Percentiles rank a stretch among this genome's conserved stretches.
These are phyloP conservation scores for Koerneria pararmatus DNA, from an alignment of 2,888 invertebrate species.

Conservation along the genomic window DNA sequence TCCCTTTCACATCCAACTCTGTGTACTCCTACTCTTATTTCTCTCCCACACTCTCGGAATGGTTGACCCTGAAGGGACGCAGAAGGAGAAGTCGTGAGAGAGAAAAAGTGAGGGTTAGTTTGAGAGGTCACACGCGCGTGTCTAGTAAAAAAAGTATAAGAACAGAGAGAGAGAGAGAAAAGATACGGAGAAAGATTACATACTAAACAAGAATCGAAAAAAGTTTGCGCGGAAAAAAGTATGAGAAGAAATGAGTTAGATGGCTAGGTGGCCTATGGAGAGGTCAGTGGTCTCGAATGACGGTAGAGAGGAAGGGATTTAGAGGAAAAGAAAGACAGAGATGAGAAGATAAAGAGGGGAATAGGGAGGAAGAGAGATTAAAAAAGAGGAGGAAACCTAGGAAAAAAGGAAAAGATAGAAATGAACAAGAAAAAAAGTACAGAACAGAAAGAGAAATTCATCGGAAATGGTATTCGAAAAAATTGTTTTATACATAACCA, in stretches of 20 bases:
- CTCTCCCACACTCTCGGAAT: no score
- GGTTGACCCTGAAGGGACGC: no score
- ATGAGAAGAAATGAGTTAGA: background rate
- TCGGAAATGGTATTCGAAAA: background rate
- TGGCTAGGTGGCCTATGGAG: background rate
- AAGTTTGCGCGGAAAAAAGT: no score
- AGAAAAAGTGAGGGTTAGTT: no score
- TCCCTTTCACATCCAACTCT: no score
- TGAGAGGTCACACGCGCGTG: no score
- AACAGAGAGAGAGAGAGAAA: background rate
- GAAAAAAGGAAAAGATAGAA: background rate
- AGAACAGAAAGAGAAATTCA: background rate
- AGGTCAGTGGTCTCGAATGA: background rate
- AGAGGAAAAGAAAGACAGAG: background rate
- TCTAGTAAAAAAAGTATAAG: no score
- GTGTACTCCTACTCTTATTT: no score
- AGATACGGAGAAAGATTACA: background rate
- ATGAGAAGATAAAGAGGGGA: constrained; percentile 2
- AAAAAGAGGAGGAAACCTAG: constrained; percentile 1
- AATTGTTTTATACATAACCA: background rate
- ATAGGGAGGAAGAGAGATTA: constrained; percentile 14
- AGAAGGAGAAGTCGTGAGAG: no score
- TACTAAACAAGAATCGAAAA: background rate
- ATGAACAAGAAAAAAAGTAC: background rate
- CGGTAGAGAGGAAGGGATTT: background rate